phyloP scores from a whole-genome alignment of 2,113 vertebrate species.

The Columba janthina region DNA sequence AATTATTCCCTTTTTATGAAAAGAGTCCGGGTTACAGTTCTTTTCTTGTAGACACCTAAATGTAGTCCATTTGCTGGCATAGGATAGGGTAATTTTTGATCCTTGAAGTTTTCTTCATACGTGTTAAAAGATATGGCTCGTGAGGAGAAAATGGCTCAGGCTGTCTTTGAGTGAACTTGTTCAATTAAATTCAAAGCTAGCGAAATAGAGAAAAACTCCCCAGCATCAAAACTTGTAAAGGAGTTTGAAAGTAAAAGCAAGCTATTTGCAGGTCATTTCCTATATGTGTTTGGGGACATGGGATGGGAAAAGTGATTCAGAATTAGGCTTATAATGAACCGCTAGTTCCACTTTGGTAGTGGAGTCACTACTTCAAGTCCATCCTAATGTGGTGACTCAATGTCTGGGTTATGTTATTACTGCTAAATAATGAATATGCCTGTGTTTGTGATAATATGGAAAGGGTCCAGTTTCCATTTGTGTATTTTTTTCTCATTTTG shows the following conservation, averaged over 20 bases:
- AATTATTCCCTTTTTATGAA: neutral
- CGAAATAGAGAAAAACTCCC: neutral
- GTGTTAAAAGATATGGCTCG: neutral
- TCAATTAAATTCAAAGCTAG: neutral
- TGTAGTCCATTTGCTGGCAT: neutral
- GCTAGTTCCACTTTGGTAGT: neutral
- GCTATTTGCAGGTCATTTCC: neutral
- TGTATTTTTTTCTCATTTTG: neutral
- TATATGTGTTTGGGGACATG: neutral
- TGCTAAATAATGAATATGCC: constrained; percentile 38
- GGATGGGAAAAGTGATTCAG: neutral
- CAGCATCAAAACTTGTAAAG: neutral
- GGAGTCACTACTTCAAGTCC: neutral
- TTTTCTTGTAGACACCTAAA: neutral
- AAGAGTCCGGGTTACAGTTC: neutral
- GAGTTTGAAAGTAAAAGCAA: neutral
- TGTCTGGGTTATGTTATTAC: constrained; percentile 7
- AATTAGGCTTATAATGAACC: neutral
- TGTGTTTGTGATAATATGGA: neutral
- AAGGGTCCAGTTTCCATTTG: neutral
- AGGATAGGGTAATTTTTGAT: neutral
- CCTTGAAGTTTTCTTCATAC: neutral
- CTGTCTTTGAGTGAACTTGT: neutral
- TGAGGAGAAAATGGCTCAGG: neutral
- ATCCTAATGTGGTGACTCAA: neutral